phyloP scores from a whole-genome alignment of 2,888 invertebrate genomes.

The Callinectes sapidus region DNA sequence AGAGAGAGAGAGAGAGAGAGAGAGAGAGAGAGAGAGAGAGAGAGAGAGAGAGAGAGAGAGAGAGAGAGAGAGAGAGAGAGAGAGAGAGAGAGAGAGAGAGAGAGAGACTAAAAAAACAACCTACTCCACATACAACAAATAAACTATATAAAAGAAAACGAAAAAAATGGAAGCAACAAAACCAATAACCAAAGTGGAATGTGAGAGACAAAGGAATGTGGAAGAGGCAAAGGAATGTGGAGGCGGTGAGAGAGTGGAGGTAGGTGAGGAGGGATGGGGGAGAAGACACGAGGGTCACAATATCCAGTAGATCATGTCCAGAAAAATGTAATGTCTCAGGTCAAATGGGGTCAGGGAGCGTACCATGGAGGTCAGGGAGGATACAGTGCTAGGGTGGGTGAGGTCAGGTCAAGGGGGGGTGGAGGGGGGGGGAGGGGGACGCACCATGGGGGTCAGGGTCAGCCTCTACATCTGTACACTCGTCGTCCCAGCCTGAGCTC shows the following conservation, averaged over 20 bases:
- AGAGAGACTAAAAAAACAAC: too few relatives aligned
- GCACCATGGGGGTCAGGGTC: constrained; percentile 67
- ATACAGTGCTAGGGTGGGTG: background rate
- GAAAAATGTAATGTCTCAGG: too few relatives aligned
- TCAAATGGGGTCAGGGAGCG: too few relatives aligned
- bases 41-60: background rate
- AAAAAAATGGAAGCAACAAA: too few relatives aligned
- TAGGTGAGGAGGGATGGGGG: too few relatives aligned
- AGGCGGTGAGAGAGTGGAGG: background rate
- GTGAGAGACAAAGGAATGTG: background rate
- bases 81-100: background rate
- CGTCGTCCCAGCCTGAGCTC: constrained; percentile 66
- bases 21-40: background rate
- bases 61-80: background rate
- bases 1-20: background rate
- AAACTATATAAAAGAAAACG: too few relatives aligned
- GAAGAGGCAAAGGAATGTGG: background rate
- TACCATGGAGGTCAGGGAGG: too few relatives aligned
- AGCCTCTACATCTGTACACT: constrained; percentile 57
- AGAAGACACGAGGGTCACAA: too few relatives aligned
- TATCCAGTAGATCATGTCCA: too few relatives aligned
- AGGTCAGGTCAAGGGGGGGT: background rate
- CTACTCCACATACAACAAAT: too few relatives aligned
- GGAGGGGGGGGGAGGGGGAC: background rate
- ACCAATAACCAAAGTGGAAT: too few relatives aligned